phyloP scores from a whole-genome alignment of 2,797 vertebrate genomes.

The Molossus alvarezi region DNA sequence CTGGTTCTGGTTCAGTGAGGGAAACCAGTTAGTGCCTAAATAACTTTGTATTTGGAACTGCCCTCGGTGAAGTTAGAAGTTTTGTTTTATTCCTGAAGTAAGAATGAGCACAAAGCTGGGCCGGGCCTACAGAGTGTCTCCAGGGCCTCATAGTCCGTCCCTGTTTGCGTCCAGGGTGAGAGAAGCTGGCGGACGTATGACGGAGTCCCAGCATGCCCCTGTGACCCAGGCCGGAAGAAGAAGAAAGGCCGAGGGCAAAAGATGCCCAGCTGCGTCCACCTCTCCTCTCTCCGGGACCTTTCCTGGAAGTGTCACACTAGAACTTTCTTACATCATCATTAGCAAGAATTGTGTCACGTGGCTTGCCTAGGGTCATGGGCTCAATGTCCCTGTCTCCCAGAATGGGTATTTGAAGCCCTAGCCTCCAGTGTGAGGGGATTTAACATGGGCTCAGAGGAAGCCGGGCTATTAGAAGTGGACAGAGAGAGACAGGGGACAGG shows the following conservation, averaged over 20 bases:
- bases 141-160: background rate
- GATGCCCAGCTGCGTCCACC: background rate
- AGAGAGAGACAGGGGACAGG: background rate
- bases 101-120: background rate
- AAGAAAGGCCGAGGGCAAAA: background rate
- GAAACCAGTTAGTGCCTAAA: background rate
- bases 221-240: background rate
- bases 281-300: background rate
- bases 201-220: background rate
- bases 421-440: background rate
- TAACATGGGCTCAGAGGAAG: background rate
- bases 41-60: background rate
- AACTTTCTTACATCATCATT: background rate
- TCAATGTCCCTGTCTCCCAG: background rate
- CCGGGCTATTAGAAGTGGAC: background rate
- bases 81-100: conserved; percentile 4
- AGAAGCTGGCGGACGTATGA: background rate
- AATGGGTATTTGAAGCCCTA: background rate
- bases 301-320: background rate
- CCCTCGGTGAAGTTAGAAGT: background rate
- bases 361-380: background rate
- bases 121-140: background rate
- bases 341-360: background rate
- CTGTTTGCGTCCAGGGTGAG: background rate
- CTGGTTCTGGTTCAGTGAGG: background rate